Evolutionary conservation across 2,113 vertebrate genomes (phyloP), one percentile per base, ranked within the genome.

Genomic region (Cichladusa arquata): DNA sequence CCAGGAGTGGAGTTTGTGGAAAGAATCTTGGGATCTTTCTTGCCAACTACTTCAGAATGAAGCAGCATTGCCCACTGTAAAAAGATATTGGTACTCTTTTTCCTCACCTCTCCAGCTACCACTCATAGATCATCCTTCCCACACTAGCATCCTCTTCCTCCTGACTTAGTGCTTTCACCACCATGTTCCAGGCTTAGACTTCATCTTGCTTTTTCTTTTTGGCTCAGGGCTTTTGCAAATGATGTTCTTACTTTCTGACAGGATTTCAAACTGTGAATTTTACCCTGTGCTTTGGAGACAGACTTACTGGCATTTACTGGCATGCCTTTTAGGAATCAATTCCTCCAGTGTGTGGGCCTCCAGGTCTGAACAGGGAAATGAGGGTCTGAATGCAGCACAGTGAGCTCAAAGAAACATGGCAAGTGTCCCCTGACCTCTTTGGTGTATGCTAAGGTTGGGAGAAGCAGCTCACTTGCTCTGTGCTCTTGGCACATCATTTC

Each of bases 271-370:
- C 14, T 48, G 14, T 51, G 34, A 87, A 54, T 78, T 65, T 87
- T 57, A 56, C 12, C 4, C 20, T 31, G 33, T 78, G 47, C 42
- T 66, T 74, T 76, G 44, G 20, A 74, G 17, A 34, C 16, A 81
- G 20, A 26, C 3, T 13, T 57, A 20, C 14, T 62, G 51, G 4
- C 38, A 58, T 62, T 85, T 81, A 25, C 19, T 64, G 40, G 8
- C 0, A 0, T 44, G 28, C 7, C 12, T 82, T 85, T 47, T 48
- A 57, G 19, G 19, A 47, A 70, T 12, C 18, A 20, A 0, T 62
- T 73, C 23, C 50, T 77, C 36, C 19, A 34, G 12, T 8, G 22
- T 50, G 48, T 38, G 20, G 18, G 23, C 19, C 19, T 84, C 7
- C 31, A 64, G 12, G 26, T 72, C 57, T 65, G 36, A 57, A 42